phyloP scores from a whole-genome alignment of 2,888 invertebrate species.

The Phasia obesa region DNA sequence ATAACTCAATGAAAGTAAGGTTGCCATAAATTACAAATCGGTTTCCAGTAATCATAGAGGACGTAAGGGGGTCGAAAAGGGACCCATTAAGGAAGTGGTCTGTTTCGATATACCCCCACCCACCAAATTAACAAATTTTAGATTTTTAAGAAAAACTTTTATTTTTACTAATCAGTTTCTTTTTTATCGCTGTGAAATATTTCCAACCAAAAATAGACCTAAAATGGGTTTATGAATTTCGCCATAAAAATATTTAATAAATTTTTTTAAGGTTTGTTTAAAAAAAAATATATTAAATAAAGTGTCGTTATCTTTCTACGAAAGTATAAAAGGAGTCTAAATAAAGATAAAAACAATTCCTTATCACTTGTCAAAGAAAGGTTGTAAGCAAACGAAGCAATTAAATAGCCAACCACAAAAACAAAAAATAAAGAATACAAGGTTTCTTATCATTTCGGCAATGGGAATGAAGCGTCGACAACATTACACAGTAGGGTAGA shows the following conservation, averaged over 20 bases:
- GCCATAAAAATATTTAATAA: neutral
- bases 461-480: constrained; percentile 3
- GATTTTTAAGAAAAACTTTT: too few relatives aligned
- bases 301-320: constrained; percentile 36
- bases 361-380: constrained; percentile 57
- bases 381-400: constrained; percentile 33
- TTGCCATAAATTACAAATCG: too few relatives aligned
- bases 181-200: too few relatives aligned
- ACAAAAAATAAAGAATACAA: constrained; percentile 24
- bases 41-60: too few relatives aligned
- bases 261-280: neutral
- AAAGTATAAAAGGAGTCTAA: constrained; percentile 50
- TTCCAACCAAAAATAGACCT: too few relatives aligned
- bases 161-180: too few relatives aligned
- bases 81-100: too few relatives aligned
- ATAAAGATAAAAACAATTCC: constrained; percentile 63
- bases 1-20: too few relatives aligned
- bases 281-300: neutral
- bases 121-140: too few relatives aligned
- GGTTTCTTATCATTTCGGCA: constrained; percentile 53
- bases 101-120: too few relatives aligned
- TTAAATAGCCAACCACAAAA: constrained; percentile 14
- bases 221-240: neutral
- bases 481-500: neutral
- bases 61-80: too few relatives aligned